Base-by-base conservation (phyloP, 2,113 vertebrate species). In the Pseudorhombus dupliciocellatus region DNA sequence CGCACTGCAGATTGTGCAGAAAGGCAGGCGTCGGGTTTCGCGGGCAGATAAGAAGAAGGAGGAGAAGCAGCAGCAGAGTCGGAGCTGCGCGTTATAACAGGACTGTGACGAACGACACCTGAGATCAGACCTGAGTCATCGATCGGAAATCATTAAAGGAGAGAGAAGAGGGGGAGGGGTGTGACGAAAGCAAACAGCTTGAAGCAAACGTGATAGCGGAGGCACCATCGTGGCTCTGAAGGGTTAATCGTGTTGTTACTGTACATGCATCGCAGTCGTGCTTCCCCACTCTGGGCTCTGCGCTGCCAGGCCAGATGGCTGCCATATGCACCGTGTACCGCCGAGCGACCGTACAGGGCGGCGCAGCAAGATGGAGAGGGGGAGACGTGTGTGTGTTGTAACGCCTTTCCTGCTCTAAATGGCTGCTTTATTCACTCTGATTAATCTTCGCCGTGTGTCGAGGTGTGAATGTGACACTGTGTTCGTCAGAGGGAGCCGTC, bases 291-390 rank as follows among this genome's bases (percentile, higher is more conserved):
- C 84, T 73, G 20, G 79, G 84, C 81, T 75, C 68, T 60, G 73
- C 12, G 34, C 46, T 90, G 88, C 86, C 86, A 81, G 78, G 74
- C 77, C 93, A 94, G 93, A 94, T 94, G 92, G 92, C 75, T 46
- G 79, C 90, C 93, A 93, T 93, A 94, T 94, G 93, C 24, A 59
- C 20, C 12, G 30, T 88, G 89, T 72, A 69, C 64, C 21, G 62
- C 79, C 42, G 30, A 80, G 70, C 70, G 81, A 88, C 83, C 84
- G 84, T 65, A 75, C 80, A 72, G 74, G 50, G 77, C 75, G 48
- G 64, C 66, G 24, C 40, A 66, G 83, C 52, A 40, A 26, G 62
- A 75, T 73, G 70, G 82, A 88, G 79, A 81, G 79, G 53, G 52
- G 77, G 69, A 85, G 84, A 75, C 68, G 44, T 86, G 34, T 37